Percentiles rank a stretch among this genome's conserved stretches.
Evolutionary conservation across 2,888 invertebrate species (phyloP).

Genomic region (Uropetala carovei): DNA sequence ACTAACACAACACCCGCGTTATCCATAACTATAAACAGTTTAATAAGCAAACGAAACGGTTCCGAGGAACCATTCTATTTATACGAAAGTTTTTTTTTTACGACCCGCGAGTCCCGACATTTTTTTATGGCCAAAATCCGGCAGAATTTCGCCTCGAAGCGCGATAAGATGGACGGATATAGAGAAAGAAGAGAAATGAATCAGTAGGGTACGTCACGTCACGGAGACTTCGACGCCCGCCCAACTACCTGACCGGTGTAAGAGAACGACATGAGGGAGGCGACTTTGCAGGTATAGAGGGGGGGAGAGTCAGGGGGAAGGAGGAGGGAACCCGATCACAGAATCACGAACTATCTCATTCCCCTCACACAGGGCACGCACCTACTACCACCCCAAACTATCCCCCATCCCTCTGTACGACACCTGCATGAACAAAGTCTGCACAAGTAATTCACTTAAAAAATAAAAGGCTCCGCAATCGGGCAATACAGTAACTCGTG

Average conservation of each 20-base stretch:
- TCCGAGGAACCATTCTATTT: background rate
- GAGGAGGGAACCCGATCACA: background rate
- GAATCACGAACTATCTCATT: conserved; percentile 11
- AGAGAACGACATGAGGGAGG: background rate
- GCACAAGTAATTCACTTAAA: background rate
- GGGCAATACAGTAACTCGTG: background rate
- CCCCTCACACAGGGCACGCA: background rate
- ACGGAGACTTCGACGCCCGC: conserved; percentile 6
- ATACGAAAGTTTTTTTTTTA: background rate
- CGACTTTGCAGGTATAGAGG: no score
- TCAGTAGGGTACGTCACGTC: conserved; percentile 10
- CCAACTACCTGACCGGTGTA: conserved; percentile 9
- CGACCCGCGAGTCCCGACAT: background rate
- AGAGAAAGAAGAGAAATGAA: background rate
- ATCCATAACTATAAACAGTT: conserved; percentile 35
- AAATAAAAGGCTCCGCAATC: background rate
- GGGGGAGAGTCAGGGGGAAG: no score
- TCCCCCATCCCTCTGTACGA: background rate
- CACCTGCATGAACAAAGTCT: background rate
- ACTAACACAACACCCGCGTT: background rate
- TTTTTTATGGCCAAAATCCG: conserved; percentile 10
- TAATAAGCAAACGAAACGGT: conserved; percentile 6
- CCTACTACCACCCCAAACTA: no score
- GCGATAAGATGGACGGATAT: background rate
- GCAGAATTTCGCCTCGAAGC: background rate